Evolutionary conservation across 2,888 invertebrate species (phyloP), one percentile per base, ranked within the genome.

Genomic region (Athripsodes cinereus): DNA sequence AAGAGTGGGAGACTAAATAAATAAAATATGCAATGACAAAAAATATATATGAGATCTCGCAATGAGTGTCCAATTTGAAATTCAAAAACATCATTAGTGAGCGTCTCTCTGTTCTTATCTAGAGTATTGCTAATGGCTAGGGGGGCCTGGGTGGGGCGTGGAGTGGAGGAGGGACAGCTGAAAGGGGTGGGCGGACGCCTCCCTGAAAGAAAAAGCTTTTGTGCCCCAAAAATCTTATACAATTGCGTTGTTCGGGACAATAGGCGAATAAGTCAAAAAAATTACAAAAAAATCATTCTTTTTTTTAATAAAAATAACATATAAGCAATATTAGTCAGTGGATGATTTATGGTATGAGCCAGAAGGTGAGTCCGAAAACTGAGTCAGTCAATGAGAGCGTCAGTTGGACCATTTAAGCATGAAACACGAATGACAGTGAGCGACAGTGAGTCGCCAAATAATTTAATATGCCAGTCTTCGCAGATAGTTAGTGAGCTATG

Each of bases 161-260:
- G 20, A 22, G 52, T 11, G 47, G 47, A 40, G 40, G 21, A 13
- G 47, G 19, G 47, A 20, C 26, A 49, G 31, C 56, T 57, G 57
- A 16, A 16, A 26, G 20, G 20, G 22, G 16, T 20, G 34, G 26
- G 35, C 19, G 51, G 21, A 47, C 47, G 8, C 21, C 47, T 19
- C 47, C 47, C 47, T 21, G 40, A 40, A 40, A 40, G 40, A 40
- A 40, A 40, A 13, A 40, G 40, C 40, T 40, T 40, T 40, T 40
- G 47, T 21, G 47, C 46, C 54, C 51, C 26, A 16, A 70, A 71
- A 72, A 71, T 71, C 71, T 71, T 31, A 21, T 22, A 49, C 40
- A 40, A 40, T 40, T 16, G 40, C 3, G 40, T 8, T 3, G 40
- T 40, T 10, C 3, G 40, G 2, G 5, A 5, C 13, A 8, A 5